Evolutionary conservation across 2,888 invertebrate species (phyloP), one percentile per base, ranked within the genome.

Genomic region (Cheilosia pagana): DNA sequence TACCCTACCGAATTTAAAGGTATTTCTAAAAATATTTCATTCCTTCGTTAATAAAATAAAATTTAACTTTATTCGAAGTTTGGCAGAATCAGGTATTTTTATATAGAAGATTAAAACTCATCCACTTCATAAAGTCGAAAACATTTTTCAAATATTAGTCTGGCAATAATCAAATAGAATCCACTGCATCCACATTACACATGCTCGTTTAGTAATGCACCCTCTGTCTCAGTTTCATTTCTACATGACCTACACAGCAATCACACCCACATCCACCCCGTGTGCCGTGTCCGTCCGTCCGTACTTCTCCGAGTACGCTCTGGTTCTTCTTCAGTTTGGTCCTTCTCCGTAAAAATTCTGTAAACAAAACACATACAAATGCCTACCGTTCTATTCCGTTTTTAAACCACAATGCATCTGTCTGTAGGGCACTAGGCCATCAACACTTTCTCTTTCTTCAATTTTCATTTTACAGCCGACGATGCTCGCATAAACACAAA

Each of bases 371-470:
- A 50, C 63, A 75, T 67, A 75, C 74, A 72, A 48, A 39, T 43
- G 39, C 68, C 43, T 67, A 43, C 39, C 35, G 23, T 43, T 57
- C 52, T 16, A 68, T 60, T 67, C 59, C 65, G 63, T 63, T 65
- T 63, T 65, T 52, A 65, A 48, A 55, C 63, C 57, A 77, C 45
- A 70, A 48, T 60, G 52, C 23, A 50, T 59, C 31, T 45, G 35
- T 3, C 35, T 35, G 12, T 35, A 83, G 83, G 83, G 68, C 83
- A 83, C 31, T 83, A 70, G 79, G 79, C 83, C 83, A 75, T 63
- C 70, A 79, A 43, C 63, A 75, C 70, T 83, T 79, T 83, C 83
- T 74, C 74, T 83, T 70, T 67, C 43, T 52, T 21, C 55, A 53
- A 19, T 52, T 43, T 12, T 52, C 52, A 5, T 39, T n/a, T 35